Evolutionary conservation across 2,113 vertebrate genomes (phyloP).

Genomic region (Acrocephalus arundinaceus): DNA sequence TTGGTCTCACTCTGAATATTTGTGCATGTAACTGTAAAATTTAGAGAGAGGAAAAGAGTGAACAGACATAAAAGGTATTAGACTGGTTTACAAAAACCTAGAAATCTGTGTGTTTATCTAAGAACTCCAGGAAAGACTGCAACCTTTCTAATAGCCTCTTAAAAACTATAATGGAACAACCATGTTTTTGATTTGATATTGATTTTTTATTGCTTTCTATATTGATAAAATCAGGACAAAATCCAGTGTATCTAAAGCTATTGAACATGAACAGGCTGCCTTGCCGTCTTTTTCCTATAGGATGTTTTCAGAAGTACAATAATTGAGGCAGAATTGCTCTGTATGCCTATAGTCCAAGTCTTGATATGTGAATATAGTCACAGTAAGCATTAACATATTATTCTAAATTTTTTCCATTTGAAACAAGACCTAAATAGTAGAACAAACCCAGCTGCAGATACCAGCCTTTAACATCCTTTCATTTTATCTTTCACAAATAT

Average conservation of each 20-base stretch:
- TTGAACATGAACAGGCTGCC: not conserved
- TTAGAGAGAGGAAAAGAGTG: not conserved
- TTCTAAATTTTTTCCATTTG: not conserved
- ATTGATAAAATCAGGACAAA: not conserved
- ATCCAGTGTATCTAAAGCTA: not conserved
- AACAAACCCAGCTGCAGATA: constrained; percentile 53
- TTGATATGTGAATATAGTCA: not conserved
- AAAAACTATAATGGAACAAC: not conserved
- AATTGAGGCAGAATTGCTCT: not conserved
- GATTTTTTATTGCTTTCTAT: not conserved
- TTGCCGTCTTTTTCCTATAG: not conserved
- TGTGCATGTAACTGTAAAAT: not conserved
- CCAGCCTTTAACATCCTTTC: constrained; percentile 33
- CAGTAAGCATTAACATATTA: not conserved
- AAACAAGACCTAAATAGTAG: constrained; percentile 48
- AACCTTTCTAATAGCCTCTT: not conserved
- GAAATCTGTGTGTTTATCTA: not conserved
- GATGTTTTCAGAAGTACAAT: not conserved
- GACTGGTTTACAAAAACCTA: not conserved
- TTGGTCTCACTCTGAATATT: not conserved
- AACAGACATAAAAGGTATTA: not conserved
- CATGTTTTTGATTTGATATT: not conserved
- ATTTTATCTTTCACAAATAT: constrained; percentile 4
- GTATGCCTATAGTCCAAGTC: not conserved
- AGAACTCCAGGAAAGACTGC: not conserved